phyloP scores from a whole-genome alignment of 2,113 vertebrate genomes.

The Trachemys scripta region DNA sequence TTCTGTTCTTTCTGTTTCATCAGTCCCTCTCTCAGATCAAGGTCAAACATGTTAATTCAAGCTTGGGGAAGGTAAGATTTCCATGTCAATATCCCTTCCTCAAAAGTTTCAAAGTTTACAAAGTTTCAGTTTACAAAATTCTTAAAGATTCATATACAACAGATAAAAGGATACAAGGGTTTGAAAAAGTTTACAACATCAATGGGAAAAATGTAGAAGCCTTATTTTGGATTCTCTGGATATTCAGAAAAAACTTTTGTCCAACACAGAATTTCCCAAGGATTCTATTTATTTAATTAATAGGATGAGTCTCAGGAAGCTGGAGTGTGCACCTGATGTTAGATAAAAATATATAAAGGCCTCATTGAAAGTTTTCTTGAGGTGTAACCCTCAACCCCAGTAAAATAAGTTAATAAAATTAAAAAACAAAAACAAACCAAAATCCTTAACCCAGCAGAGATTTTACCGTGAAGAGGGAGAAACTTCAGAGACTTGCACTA shows the following conservation, averaged over 20 bases:
- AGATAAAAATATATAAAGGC: conserved; percentile 7
- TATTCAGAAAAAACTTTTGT: conserved; percentile 13
- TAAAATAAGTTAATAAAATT: background rate
- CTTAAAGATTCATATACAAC: background rate
- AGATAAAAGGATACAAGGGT: background rate
- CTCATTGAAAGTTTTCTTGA: conserved; percentile 4
- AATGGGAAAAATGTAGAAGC: background rate
- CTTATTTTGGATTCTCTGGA: conserved; percentile 41
- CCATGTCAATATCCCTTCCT: background rate
- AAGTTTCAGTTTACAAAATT: background rate
- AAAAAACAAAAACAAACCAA: background rate
- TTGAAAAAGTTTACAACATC: conserved; percentile 1
- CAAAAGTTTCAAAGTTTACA: background rate
- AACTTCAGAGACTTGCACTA: background rate
- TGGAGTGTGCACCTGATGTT: conserved; percentile 29
- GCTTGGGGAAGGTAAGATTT: background rate
- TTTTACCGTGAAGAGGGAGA: background rate
- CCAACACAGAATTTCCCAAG: conserved; percentile 32
- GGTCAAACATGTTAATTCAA: background rate
- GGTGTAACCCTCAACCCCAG: background rate
- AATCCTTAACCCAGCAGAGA: background rate
- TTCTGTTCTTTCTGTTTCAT: background rate
- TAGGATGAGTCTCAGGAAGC: conserved; percentile 49
- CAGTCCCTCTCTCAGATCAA: background rate
- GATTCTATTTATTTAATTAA: conserved; percentile 49